Evolutionary conservation across 2,888 invertebrate genomes (phyloP), one percentile per base, ranked within the genome.

Genomic region (Athalia rosae): DNA sequence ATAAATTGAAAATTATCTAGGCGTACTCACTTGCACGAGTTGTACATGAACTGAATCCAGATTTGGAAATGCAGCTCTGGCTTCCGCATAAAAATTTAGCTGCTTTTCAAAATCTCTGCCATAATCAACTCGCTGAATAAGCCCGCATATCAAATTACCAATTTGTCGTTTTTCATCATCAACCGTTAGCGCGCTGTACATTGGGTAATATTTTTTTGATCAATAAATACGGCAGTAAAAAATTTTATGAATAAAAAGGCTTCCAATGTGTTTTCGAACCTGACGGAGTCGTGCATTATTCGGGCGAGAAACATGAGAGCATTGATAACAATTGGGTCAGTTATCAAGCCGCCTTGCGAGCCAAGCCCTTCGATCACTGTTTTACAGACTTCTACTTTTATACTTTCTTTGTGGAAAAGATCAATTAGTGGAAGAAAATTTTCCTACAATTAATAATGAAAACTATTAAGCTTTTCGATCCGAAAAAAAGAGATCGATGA

Each of bases 81-180:
- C 95, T 88, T 98, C 98, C 0, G 97, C 98, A 89, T 97, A 98
- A 91, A 98, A 99, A 87, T 94, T 95, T 8, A 99, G 91, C 88
- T 98, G 97, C 84, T 96, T 95, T 87, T 99, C 98, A 87, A 97
- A 94, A 90, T 98, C 97, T 11, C 94, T 92, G 7, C 95, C 96
- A 88, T 95, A 97, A 80, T 95, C 93, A 5, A 99, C 95, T 78
- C 94, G 93, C 83, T 94, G 93, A 15, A 98, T 93, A 80, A 97
- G 95, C 82, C 93, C 93, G 81, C 94, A 95, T 79, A 99, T 95
- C 73, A 98, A 91, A 81, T 94, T 93, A 4, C 97, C 95, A 81
- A 98, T 96, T 88, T 95, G 94, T 81, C 96, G 94, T 80, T 94
- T 94, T 89, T 99, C 98, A 89, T 98, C 99, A 80, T 98, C 97